Conservation (phyloP, 1,140 invertebrate species). For the Papilio helenus region DNA sequence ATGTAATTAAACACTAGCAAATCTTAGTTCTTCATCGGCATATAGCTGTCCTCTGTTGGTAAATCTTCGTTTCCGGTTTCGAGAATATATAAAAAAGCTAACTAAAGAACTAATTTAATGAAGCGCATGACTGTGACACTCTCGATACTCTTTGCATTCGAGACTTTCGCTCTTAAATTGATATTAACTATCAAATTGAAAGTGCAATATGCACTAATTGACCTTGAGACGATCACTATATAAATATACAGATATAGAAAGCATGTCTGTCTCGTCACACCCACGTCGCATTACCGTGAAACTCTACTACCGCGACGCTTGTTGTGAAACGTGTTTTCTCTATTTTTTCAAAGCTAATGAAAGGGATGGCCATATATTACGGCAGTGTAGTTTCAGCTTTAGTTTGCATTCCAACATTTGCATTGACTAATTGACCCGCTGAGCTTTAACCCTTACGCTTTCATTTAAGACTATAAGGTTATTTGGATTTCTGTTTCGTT, state of each 20-base stretch:
- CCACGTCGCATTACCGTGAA: background rate
- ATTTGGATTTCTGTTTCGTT: background rate
- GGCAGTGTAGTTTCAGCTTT: no score
- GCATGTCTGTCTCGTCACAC: background rate
- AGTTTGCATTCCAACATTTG: background rate
- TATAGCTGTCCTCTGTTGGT: no score
- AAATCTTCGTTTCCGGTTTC: background rate
- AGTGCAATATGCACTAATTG: conserved; percentile 5
- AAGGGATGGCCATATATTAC: no score
- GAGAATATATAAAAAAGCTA: background rate
- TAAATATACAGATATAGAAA: background rate
- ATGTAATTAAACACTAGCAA: no score
- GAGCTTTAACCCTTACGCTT: no score
- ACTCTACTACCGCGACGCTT: no score
- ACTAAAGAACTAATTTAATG: background rate
- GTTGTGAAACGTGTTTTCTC: no score
- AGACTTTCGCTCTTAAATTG: conserved; percentile 16
- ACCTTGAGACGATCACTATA: conserved; percentile 7
- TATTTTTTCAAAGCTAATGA: no score
- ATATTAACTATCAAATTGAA: conserved; percentile 11
- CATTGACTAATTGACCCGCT: background rate
- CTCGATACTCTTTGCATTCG: background rate
- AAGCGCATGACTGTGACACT: background rate
- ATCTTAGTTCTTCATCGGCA: no score
- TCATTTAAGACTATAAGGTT: no score